phyloP scores from a whole-genome alignment of 2,888 invertebrate genomes.

The Hyalella azteca region DNA sequence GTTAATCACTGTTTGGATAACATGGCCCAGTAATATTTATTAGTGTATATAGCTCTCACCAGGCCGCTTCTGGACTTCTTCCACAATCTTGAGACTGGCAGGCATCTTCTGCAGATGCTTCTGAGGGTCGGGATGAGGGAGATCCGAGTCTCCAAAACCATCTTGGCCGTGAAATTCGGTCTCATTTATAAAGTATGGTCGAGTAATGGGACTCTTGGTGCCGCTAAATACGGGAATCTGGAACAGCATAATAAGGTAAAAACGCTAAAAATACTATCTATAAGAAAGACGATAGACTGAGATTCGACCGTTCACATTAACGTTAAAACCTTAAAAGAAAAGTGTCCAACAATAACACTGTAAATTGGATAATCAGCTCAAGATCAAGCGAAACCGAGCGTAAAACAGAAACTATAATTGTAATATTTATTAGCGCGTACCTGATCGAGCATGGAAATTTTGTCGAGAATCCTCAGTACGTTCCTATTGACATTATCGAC shows the following conservation, averaged over 20 bases:
- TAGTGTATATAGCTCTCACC: slow-evolving; percentile 59
- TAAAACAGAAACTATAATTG: no score
- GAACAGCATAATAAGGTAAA: not conserved
- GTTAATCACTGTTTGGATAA: not conserved
- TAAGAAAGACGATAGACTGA: no score
- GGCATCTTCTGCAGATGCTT: slow-evolving; percentile 62
- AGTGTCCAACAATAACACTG: no score
- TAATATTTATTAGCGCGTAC: not conserved
- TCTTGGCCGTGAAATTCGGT: slow-evolving; percentile 63
- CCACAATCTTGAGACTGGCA: slow-evolving; percentile 64
- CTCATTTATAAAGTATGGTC: slow-evolving; percentile 57
- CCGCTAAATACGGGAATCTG: slow-evolving; percentile 54
- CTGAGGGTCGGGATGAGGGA: slow-evolving; percentile 62
- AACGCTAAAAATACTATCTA: not conserved
- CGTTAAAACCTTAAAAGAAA: no score
- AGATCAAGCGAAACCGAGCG: no score
- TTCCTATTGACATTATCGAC: slow-evolving; percentile 68
- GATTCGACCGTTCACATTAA: no score
- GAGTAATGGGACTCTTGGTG: slow-evolving; percentile 39
- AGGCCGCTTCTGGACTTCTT: slow-evolving; percentile 62
- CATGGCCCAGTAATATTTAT: not conserved
- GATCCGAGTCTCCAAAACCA: slow-evolving; percentile 66
- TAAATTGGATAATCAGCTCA: no score
- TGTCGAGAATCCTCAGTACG: slow-evolving; percentile 46
- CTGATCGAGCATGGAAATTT: not conserved